Base-by-base conservation (phyloP, 2,797 vertebrate genomes). In the Sebastes minor region DNA sequence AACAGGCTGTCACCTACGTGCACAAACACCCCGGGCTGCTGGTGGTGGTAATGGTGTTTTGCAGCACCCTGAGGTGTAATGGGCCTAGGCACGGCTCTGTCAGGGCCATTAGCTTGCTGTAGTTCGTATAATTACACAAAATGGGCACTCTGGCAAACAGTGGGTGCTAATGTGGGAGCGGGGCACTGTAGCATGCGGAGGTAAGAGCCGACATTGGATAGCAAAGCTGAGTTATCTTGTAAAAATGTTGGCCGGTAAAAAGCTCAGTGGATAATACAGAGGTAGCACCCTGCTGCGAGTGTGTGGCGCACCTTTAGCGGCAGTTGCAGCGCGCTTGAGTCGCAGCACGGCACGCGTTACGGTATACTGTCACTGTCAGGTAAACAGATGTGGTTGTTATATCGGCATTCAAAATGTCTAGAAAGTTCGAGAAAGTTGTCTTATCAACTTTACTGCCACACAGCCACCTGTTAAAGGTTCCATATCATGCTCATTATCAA, bases 41-140 rank as follows among this genome's bases (percentile, higher is more conserved):
- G 82, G 8, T 75, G 86, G 72, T 88, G 78, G 88, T 93, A 92
- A 94, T 91, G 88, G 93, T 91, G 90, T 94, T 93, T 86, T 90
- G 88, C 79, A 88, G 91, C 88, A 91, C 87, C 93, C 90, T 68
- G 84, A 88, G 90, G 91, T 91, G 89, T 91, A 94, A 94, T 94
- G 89, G 89, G 88, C 89, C 84, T n/a, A 78, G 88, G 76, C 91
- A 66, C 82, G 74, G 86, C 90, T 91, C 88, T 90, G 92, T 87
- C 83, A 80, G 90, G 86, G 87, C 92, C 90, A 94, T 95, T 95
- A 94, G 92, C 87, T 89, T 87, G 88, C 92, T 93, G 86, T 89
- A 92, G 92, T 90, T 93, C 66, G 73, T 93, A 93, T 94, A 95
- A 94, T 95, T 94, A 93, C 89, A 94, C 88, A 89, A 93, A 94